Base-by-base conservation (phyloP, 1,140 invertebrate genomes). In the Mizuhopecten yessoensis region DNA sequence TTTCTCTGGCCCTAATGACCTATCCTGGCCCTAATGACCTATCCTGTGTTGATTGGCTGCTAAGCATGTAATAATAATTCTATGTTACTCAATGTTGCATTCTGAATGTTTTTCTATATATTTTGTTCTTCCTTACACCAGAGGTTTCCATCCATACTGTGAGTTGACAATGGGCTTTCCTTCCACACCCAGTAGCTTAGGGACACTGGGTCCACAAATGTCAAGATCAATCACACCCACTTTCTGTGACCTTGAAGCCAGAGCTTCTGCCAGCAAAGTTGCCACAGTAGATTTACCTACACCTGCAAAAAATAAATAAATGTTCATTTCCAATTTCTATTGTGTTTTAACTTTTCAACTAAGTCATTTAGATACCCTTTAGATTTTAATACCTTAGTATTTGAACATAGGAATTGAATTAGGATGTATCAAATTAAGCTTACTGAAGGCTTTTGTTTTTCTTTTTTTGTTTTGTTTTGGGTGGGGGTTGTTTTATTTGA, bases 231-330 rank as follows among this genome's bases (percentile, higher is more conserved):
- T 97, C 34, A 99, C 95, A 20, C 98, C 99, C 92, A 99, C 98
- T 98, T 94, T 93, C 89, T 91, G 86, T 34, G 91, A 97, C 33
- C 33, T 36, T 33, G 89, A 90, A 34, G 89, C 87, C 33, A 90
- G 96, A 86, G 97, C 97, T 92, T 98, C 97, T 33, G 98, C 98
- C 57, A 99, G 95, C 88, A 99, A 97, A 0, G 98, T 98, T 33
- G 98, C 98, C 11, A 99, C 97, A 29, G 98, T 99, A 94, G 98
- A 99, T 96, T 99, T 99, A 23, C 99, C 99, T 42, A 99, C 99
- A 75, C 99, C 92, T 93, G 86, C n/a, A 29, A n/a, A 49, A 49
- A 75, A n/a, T 9, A 90, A 20, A 23, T n/a, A 87, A 34, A 34
- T 87, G 23, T 39, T 36, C 34, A 33, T 0, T 36, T 87, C 36